These are phyloP conservation scores for Neoaliturus tenellus DNA, from an alignment of 2,888 invertebrate genomes.

Conservation along the genomic window DNA sequence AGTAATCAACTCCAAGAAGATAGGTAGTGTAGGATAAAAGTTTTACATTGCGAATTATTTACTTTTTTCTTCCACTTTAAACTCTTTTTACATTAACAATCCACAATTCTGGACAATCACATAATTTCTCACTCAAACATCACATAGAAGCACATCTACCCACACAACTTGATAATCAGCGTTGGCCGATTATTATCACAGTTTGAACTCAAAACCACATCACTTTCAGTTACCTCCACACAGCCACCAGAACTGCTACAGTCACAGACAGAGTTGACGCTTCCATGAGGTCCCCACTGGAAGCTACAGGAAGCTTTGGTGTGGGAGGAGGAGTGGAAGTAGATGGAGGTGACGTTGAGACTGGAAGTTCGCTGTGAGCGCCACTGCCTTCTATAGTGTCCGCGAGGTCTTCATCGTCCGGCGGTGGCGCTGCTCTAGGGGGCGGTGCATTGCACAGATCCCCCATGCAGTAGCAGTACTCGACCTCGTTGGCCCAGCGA, in stretches of 20 bases:
- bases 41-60: too few relatives aligned
- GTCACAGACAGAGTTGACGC: neutral
- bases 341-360: neutral
- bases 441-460: conserved; percentile 69
- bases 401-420: conserved; percentile 63
- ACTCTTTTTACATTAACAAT: too few relatives aligned
- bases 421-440: neutral
- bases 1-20: too few relatives aligned
- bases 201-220: neutral
- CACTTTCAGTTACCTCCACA: conserved; percentile 9
- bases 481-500: conserved; percentile 69
- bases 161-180: neutral
- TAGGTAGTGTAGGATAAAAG: too few relatives aligned
- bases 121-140: too few relatives aligned
- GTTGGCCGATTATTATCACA: neutral
- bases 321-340: neutral
- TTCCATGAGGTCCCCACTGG: neutral
- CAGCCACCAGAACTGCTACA: neutral
- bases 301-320: neutral
- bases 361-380: neutral
- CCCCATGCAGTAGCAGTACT: conserved; percentile 71
- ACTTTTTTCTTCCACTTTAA: too few relatives aligned
- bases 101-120: too few relatives aligned
- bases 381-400: conserved; percentile 58
- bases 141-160: neutral